Conservation (phyloP, 2,888 invertebrate genomes). For the Eulithis testata region DNA sequence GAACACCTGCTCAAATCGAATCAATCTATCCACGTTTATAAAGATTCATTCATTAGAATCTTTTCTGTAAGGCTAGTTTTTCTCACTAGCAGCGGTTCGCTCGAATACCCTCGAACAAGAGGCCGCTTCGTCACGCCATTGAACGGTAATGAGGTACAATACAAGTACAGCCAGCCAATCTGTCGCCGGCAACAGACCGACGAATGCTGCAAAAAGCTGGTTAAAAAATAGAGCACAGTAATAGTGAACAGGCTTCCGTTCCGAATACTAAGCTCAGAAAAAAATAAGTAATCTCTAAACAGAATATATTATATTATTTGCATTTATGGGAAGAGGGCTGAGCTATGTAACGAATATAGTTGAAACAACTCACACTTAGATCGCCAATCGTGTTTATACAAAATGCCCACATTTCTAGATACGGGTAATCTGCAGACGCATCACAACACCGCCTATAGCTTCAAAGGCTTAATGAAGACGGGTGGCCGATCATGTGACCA, state of each 20-base stretch:
- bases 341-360: no score
- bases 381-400: neutral
- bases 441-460: neutral
- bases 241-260: no score
- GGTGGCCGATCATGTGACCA: slow-evolving; percentile 33
- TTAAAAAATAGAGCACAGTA: slow-evolving; percentile 11
- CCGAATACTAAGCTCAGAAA: neutral
- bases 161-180: slow-evolving; percentile 48
- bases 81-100: slow-evolving; percentile 41
- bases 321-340: no score
- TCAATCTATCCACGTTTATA: slow-evolving; percentile 13
- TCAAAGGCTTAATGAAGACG: slow-evolving; percentile 27
- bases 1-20: slow-evolving; percentile 13
- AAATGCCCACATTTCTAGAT: neutral
- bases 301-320: neutral
- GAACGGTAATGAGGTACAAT: slow-evolving; percentile 43
- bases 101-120: slow-evolving; percentile 47
- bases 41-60: slow-evolving; percentile 25
- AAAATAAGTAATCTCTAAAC: neutral
- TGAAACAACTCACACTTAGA: no score
- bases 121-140: slow-evolving; percentile 57
- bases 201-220: slow-evolving; percentile 25
- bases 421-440: neutral
- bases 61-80: slow-evolving; percentile 25
- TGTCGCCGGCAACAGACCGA: slow-evolving; percentile 44